Base-by-base conservation (phyloP, 2,113 vertebrate species). In the Sitta europaea region DNA sequence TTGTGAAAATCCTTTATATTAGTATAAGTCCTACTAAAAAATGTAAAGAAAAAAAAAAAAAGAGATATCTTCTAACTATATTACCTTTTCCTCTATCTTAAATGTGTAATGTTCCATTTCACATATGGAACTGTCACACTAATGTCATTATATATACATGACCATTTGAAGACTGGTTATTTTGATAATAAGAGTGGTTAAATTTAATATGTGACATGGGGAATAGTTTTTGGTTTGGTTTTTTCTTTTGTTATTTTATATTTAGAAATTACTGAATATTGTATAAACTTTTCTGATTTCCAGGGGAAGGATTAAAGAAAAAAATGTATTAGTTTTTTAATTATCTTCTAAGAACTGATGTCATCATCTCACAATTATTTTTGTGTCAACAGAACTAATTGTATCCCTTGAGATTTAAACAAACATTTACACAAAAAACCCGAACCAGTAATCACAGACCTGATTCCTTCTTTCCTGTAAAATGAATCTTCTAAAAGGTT, bases 361-460 rank as follows among this genome's bases (percentile, higher is more conserved):
- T 40, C 29, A 83, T 27, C 21, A 66, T 36, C 5, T 66, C 45
- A 61, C 9, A 51, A 42, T 63, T 72, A 43, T 59, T 70, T 20
- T 47, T 18, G 2, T 42, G 27, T 73, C 40, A 77, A 40, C 12
- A 66, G 18, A 70, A 85, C 1, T 70, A 85, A 75, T 8, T 36
- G 2, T 35, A 14, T 36, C n/a, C 3, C 36, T 57, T 70, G 21
- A 53, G 8, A 61, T 48, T 38, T 51, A 65, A 93, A 18, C 2
- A 1, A 6, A 1, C 3, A 50, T 50, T n/a, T 29, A 29, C 8
- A 11, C 4, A 42, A 16, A 50, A 63, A 50, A 20, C 4, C 10
- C 19, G 28, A 65, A 27, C 6, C 10, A 43, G 17, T 9, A 67
- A 75, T n/a, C 24, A 74, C 6, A 59, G 13, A 42, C 40, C 14